Percentiles rank a stretch among this genome's conserved stretches.
phyloP scores from a whole-genome alignment of 2,888 invertebrate genomes.

The Hoplodrina blanda region DNA sequence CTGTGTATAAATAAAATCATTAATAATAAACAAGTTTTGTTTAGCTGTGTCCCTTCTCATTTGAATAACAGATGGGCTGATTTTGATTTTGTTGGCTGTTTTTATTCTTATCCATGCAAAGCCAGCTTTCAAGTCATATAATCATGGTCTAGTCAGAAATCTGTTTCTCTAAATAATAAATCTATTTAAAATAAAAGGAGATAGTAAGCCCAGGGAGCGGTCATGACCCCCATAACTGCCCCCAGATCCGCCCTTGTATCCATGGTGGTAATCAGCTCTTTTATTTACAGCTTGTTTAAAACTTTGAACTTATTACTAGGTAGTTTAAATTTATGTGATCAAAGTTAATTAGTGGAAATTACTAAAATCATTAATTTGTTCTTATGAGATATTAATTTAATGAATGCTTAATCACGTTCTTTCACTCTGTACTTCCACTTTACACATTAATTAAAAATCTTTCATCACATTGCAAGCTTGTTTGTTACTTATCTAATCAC shows the following conservation, averaged over 20 bases:
- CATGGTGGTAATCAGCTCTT: not conserved
- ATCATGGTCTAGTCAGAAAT: too few species aligned
- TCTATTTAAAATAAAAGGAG: too few species aligned
- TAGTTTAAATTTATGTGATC: not conserved
- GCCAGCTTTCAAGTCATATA: too few species aligned
- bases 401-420: too few species aligned
- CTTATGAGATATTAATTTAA: not conserved
- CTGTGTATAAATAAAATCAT: slow-evolving; percentile 11
- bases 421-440: slow-evolving; percentile 16
- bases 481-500: not conserved
- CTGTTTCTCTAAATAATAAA: too few species aligned
- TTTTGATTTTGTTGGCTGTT: not conserved
- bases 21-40: slow-evolving; percentile 4
- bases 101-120: not conserved
- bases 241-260: too few species aligned
- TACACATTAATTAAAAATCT: not conserved
- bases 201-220: too few species aligned
- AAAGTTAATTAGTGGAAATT: not conserved
- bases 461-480: slow-evolving; percentile 1
- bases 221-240: too few species aligned
- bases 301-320: not conserved
- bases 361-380: not conserved
- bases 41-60: not conserved
- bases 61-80: slow-evolving; percentile 5
- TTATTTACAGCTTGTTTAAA: not conserved